phyloP scores from a whole-genome alignment of 2,113 vertebrate genomes.

The Chloropsis cyanopogon region DNA sequence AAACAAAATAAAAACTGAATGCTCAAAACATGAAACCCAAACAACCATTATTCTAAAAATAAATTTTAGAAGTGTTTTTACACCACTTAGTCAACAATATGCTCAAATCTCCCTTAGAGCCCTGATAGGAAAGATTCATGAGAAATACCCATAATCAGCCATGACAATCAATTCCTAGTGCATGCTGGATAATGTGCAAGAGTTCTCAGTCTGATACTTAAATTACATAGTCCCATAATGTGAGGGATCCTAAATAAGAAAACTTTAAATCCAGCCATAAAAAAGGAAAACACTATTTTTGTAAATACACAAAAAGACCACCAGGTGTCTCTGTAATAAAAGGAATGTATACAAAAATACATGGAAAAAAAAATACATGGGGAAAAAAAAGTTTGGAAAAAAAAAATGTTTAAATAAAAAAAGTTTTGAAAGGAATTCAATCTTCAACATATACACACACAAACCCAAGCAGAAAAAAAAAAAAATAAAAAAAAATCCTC shows the following conservation, averaged over 20 bases:
- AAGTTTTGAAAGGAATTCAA: not conserved
- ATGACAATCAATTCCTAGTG: not conserved
- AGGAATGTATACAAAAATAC: not conserved
- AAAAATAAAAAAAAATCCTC: fast-evolving
- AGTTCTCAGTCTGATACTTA: not conserved
- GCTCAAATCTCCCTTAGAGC: not conserved
- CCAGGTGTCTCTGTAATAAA: constrained; percentile 37
- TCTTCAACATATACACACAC: not conserved
- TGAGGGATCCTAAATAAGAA: not conserved
- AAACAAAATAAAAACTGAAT: not conserved
- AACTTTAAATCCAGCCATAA: not conserved
- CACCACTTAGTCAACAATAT: not conserved
- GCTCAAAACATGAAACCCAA: not conserved
- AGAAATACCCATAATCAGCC: not conserved
- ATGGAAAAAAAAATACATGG: too few relatives aligned
- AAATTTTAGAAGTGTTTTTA: not conserved
- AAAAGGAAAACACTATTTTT: not conserved
- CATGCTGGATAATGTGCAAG: not conserved
- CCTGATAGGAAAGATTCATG: not conserved
- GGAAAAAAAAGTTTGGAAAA: not conserved
- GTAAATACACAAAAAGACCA: not conserved
- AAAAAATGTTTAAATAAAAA: too few relatives aligned
- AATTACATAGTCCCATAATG: not conserved
- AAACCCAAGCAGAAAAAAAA: not conserved
- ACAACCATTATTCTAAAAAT: not conserved